Conservation (phyloP, 2,113 vertebrate genomes). For the Bambusicola thoracicus region DNA sequence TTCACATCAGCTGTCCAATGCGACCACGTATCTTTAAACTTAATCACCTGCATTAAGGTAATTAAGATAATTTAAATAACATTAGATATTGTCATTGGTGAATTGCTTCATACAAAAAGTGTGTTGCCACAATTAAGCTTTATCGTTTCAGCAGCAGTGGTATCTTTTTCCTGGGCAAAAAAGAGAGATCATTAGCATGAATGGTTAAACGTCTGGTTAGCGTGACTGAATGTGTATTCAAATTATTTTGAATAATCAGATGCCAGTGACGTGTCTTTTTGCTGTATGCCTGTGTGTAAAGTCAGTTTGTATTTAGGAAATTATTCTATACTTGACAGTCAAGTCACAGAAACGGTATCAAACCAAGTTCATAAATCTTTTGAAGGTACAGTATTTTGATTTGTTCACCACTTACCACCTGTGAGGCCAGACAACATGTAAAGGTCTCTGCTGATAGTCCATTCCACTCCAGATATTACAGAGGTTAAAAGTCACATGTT, state of each 20-base stretch:
- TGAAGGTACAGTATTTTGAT: background rate
- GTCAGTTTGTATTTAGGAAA: background rate
- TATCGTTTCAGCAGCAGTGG: background rate
- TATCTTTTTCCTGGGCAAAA: background rate
- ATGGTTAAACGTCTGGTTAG: background rate
- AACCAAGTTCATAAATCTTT: background rate
- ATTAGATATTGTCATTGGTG: conserved; percentile 11
- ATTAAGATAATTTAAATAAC: conserved; percentile 63
- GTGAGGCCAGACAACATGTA: conserved; percentile 86
- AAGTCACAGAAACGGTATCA: background rate
- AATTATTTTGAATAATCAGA: conserved; percentile 34
- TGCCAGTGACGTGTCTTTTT: background rate
- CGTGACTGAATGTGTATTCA: background rate
- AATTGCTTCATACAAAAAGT: background rate
- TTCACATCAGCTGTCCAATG: background rate
- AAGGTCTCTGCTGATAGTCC: conserved; percentile 73
- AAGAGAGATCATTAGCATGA: background rate
- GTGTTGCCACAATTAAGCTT: background rate
- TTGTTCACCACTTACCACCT: conserved; percentile 87
- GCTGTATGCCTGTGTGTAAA: background rate
- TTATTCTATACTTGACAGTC: background rate
- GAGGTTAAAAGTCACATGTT: conserved; percentile 51
- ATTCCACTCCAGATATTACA: conserved; percentile 17
- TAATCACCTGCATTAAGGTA: conserved; percentile 58
- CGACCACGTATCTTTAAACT: conserved; percentile 40